These are phyloP conservation scores for Triplophysa yarkandensis DNA, from an alignment of 2,797 vertebrate genomes.

Conservation along the genomic window DNA sequence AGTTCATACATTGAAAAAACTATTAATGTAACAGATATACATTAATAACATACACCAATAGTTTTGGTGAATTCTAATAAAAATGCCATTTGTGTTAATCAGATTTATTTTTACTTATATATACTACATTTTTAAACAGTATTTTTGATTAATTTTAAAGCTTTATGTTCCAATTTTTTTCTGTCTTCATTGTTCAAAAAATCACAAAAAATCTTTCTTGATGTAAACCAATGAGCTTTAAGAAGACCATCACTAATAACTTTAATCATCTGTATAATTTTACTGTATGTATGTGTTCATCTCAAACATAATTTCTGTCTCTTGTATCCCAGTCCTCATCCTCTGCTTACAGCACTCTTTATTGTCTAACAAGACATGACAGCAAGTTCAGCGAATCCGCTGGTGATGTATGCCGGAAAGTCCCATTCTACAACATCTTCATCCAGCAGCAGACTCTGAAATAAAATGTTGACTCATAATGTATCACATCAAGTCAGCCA, in stretches of 20 bases:
- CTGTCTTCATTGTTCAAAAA: no score
- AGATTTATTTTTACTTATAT: no score
- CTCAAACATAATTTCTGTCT: constrained; percentile 29
- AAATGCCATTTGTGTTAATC: no score
- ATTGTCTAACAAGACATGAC: constrained; percentile 50
- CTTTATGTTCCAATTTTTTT: no score
- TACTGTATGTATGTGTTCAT: constrained; percentile 15
- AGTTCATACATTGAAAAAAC: no score
- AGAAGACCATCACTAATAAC: background rate
- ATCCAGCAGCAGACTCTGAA: constrained; percentile 41
- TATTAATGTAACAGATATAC: no score
- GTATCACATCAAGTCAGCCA: constrained; percentile 24
- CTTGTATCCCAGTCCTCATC: constrained; percentile 9
- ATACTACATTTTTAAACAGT: no score
- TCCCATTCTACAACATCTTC: constrained; percentile 46
- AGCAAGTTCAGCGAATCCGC: constrained; percentile 50
- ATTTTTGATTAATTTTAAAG: no score
- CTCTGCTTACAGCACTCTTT: constrained; percentile 25
- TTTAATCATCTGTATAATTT: background rate
- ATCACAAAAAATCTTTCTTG: no score
- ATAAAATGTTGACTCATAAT: constrained; percentile 35
- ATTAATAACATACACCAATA: no score
- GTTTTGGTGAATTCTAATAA: no score
- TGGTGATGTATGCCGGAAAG: constrained; percentile 43
- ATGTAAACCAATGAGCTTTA: background rate